Evolutionary conservation across 2,888 invertebrate species (phyloP), one percentile per base, ranked within the genome.

Genomic region (Lycia hirtaria): DNA sequence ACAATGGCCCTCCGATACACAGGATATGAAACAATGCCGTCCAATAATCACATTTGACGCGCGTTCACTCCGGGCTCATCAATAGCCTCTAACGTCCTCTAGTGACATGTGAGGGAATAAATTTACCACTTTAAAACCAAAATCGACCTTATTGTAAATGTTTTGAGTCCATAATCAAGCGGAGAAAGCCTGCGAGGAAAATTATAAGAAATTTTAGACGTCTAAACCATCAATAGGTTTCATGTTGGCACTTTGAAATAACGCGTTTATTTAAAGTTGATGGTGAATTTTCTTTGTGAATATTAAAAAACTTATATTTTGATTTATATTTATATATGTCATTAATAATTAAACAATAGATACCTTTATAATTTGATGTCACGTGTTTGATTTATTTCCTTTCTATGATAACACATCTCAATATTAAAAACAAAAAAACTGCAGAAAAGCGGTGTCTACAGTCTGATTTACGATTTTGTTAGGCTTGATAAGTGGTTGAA

Each of bases 31-130:
- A 71, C 69, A 69, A 69, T 68, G 50, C 63, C 67, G 43, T 58
- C 59, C 67, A 64, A 64, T 69, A 68, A 71, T 71, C 68, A 58
- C 47, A 62, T 69, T 65, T 65, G 67, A 68, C 67, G 60, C 26
- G 38, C 44, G 30, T 47, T 33, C 47, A 47, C 55, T 49, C 44
- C 56, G 60, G 44, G 44, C 56, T 60, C 57, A 58, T 60, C 62
- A 65, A 63, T 62, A 58, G 57, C 61, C 44, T 48, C 49, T 44
- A 58, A 51, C 58, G 44, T 43, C 55, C 49, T 55, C 59, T 62
- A 53, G 57, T 66, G 60, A 60, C 60, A 56, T 47, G 38, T 52
- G 56, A 50, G 41, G 14, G 56, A 57, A 57, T 55, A 57, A 45
- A 56, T 48, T 45, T 32, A 43, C 30, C n/a, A 9, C 4, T 0